Evolutionary conservation across 2,888 invertebrate genomes (phyloP).

Genomic region (Cantharis rustica): DNA sequence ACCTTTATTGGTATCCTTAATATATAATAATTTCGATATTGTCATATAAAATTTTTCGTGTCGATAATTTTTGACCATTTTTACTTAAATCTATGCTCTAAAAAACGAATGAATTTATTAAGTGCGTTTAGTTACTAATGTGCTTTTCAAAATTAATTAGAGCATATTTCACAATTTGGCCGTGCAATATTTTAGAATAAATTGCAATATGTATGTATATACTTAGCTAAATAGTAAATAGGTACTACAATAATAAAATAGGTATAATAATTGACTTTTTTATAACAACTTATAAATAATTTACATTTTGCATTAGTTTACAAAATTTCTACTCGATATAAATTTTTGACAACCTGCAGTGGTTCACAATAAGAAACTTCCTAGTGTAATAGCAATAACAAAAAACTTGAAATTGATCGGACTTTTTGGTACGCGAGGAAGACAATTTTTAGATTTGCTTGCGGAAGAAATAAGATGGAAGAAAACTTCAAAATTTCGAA

Average conservation of each 20-base stretch:
- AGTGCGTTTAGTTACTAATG: neutral
- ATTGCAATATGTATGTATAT: neutral
- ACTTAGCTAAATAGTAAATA: neutral
- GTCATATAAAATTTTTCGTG: neutral
- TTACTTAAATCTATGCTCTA: neutral
- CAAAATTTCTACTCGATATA: neutral
- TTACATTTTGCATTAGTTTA: neutral
- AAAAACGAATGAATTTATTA: neutral
- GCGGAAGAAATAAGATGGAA: neutral
- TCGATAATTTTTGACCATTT: neutral
- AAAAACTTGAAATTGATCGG: neutral
- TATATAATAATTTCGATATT: neutral
- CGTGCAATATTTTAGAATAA: neutral
- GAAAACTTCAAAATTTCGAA: neutral
- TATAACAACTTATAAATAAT: slow-evolving; percentile 10
- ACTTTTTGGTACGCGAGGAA: neutral
- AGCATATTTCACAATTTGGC: neutral
- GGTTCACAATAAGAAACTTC: neutral
- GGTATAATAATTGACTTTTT: slow-evolving; percentile 15
- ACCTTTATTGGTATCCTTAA: neutral
- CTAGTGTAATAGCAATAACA: neutral
- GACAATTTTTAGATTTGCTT: neutral
- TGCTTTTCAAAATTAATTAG: neutral
- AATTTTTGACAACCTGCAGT: neutral
- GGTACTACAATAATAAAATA: neutral